Conservation (phyloP, 2,113 vertebrate species). For the Eidolon helvum region DNA sequence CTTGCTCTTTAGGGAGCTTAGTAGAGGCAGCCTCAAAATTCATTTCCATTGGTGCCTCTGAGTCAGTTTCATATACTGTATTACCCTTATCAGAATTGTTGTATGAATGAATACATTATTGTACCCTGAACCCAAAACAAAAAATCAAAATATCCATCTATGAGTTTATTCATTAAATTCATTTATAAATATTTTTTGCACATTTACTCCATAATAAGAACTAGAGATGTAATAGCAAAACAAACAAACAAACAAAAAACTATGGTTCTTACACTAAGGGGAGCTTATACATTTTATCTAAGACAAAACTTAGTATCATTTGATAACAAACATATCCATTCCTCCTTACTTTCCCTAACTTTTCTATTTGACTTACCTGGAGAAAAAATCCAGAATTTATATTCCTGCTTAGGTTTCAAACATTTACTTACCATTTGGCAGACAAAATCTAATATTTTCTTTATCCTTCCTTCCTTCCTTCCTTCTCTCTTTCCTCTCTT, state of each 20-base stretch:
- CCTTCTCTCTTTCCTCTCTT: no score
- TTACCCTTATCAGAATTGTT: not conserved
- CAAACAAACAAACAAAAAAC: conserved; percentile 3
- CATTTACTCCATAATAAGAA: not conserved
- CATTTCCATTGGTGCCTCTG: not conserved
- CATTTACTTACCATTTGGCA: not conserved
- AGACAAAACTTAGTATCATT: not conserved
- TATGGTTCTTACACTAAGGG: not conserved
- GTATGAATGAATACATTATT: not conserved
- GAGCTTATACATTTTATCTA: not conserved
- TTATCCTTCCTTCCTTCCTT: not conserved
- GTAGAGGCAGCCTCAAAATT: not conserved
- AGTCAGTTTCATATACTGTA: not conserved
- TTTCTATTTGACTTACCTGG: not conserved
- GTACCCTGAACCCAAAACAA: not conserved
- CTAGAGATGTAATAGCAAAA: not conserved
- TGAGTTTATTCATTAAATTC: not conserved
- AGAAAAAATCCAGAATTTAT: not conserved
- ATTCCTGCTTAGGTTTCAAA: not conserved
- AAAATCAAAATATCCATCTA: not conserved
- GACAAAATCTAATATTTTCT: not conserved
- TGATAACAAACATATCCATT: not conserved
- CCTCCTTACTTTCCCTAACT: not conserved
- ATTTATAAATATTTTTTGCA: not conserved
- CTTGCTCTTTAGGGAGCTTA: not conserved